phyloP scores from a whole-genome alignment of 2,888 invertebrate species.

The Dexiosoma caninum region DNA sequence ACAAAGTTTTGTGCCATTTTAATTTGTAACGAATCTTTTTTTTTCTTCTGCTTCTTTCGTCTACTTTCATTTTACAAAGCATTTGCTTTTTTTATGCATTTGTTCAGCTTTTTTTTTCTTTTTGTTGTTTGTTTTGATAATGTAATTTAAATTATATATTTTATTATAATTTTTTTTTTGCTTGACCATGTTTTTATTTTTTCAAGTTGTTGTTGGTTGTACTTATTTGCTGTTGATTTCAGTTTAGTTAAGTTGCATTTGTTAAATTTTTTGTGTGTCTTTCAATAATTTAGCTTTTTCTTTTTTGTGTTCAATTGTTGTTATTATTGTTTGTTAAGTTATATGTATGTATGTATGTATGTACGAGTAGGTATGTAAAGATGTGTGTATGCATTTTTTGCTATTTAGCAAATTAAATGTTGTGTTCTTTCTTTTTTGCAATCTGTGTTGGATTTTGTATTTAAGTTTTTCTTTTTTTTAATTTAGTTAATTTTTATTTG shows the following conservation, averaged over 20 bases:
- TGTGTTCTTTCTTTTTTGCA: conserved; percentile 62
- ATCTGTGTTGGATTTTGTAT: conserved; percentile 31
- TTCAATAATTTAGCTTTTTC: conserved; percentile 44
- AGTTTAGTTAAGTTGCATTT: conserved; percentile 62
- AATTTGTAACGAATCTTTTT: conserved; percentile 57
- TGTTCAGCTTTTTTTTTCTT: conserved; percentile 63
- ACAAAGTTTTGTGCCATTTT: conserved; percentile 66
- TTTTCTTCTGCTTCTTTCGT: too few relatives aligned
- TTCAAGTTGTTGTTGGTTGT: conserved; percentile 64
- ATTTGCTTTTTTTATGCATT: conserved; percentile 52
- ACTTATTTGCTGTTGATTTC: conserved; percentile 29
- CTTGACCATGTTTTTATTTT: conserved; percentile 58
- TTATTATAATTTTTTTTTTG: conserved; percentile 41
- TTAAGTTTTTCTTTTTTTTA: conserved; percentile 29
- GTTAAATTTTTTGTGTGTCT: conserved; percentile 61
- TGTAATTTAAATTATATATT: conserved; percentile 57
- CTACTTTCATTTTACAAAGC: conserved; percentile 58
- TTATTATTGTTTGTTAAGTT: conserved; percentile 36
- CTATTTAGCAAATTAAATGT: conserved; percentile 77
- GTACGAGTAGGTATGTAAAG: conserved; percentile 19
- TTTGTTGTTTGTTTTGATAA: conserved; percentile 62
- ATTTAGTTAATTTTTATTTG: conserved; percentile 10
- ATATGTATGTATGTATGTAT: conserved; percentile 16
- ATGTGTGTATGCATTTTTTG: conserved; percentile 57
- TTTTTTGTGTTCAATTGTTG: conserved; percentile 41